Base-by-base conservation (phyloP, 2,113 vertebrate species). In the Opisthocomus hoazin region DNA sequence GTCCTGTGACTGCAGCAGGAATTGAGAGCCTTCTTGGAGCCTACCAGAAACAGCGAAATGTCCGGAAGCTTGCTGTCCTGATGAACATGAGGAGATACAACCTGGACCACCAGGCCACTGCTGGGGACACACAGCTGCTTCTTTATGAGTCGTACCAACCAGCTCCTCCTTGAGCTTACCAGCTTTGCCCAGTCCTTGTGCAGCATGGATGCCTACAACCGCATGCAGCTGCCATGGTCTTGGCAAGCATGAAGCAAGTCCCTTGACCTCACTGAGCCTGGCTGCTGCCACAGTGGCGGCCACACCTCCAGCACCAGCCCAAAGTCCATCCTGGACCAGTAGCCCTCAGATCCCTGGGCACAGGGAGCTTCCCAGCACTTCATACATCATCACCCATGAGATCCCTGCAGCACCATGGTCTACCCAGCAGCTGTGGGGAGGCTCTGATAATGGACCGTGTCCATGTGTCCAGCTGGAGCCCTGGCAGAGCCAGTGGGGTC, bases 1-100 rank as follows among this genome's bases (percentile, higher is more conserved):
- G 17, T 5, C 27, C 48, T 1, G 0, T n/a, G 36, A 26, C 20
- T 80, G 45, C 12, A 56, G 27, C 1, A 1, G 46, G 29, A 91
- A 23, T 17, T 23, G 41, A 34, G 14, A 36, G 3, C 41, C 24
- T 63, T 24, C 73, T 61, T 27, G 48, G 45, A n/a, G 32, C 29
- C 17, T 41, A 18, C 9, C 8, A 57, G 48, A 10, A 57, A 45
- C 13, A 15, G 48, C 39, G 26, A 56, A 8, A 46, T 73, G 26
- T 79, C 37, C 34, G 43, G 41, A 70, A 77, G 53, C 41, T 54
- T 3, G 2, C 32, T 60, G 19, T 66, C 16, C 18, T 54, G 19
- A 43, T 50, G n/a, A 66, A 46, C 22, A 9, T 24, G 30, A 39
- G 27, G 48, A 75, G 24, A n/a, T 46, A 53, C 4, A 64, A 53